Conservation (phyloP, 1,140 invertebrate genomes). For the Euura saliciscinereae region DNA sequence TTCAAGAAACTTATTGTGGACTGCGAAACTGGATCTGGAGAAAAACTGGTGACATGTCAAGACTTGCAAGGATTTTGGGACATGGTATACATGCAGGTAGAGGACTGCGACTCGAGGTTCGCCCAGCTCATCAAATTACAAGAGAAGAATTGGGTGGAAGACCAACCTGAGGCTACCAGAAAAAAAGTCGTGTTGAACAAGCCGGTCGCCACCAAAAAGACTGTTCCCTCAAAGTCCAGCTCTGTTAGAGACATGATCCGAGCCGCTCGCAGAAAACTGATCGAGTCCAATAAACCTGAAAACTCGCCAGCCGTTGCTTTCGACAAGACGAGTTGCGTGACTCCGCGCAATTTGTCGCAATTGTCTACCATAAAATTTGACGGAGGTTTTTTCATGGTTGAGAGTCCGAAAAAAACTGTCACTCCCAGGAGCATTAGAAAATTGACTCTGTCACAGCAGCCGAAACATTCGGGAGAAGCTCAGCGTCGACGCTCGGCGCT, state of each 20-base stretch:
- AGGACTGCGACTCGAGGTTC: constrained; percentile 64
- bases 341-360: background rate
- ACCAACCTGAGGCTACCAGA: constrained; percentile 41
- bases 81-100: constrained; percentile 71
- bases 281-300: background rate
- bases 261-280: constrained; percentile 40
- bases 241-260: constrained; percentile 43
- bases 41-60: constrained; percentile 65
- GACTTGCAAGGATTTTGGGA: constrained; percentile 83
- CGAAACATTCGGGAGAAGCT: background rate
- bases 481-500: constrained; percentile 9
- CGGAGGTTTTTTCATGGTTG: constrained; percentile 12
- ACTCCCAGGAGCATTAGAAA: constrained; percentile 3
- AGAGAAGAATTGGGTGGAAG: constrained; percentile 61
- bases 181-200: constrained; percentile 59
- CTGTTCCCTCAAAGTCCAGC: constrained; percentile 25
- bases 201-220: constrained; percentile 28
- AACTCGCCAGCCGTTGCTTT: background rate
- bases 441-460: background rate
- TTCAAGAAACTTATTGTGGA: constrained; percentile 68
- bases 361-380: constrained; percentile 7
- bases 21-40: constrained; percentile 65
- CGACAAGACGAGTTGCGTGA: too few species aligned
- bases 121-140: constrained; percentile 57
- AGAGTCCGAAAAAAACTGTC: constrained; percentile 10